Evolutionary conservation across 2,888 invertebrate species (phyloP), one percentile per base, ranked within the genome.

Genomic region (Amiota communis): DNA sequence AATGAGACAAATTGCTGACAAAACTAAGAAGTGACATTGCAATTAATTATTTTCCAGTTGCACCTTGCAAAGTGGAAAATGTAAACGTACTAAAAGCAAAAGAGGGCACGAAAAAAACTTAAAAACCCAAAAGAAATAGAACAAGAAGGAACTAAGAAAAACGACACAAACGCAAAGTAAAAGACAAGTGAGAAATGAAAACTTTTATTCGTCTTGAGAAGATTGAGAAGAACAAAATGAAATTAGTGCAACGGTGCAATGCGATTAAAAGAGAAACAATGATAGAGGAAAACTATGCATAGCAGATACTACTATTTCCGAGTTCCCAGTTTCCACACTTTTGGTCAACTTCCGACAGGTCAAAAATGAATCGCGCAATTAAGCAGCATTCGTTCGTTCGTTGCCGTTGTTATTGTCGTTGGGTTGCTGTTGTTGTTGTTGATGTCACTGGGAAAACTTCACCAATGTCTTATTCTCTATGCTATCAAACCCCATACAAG

Each of bases 351-450:
- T 76, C 78, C 75, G 80, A 76, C 84, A 84, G 81, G 78, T 83
- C 81, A 86, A 83, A 86, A 84, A 82, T 84, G 84, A 84, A 86
- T 85, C 79, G 83, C 78, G 77, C 81, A 86, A 85, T 86, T 86
- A 85, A 85, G 80, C 81, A 63, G 65, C 71, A 46, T 23, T 23
- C 23, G 59, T 71, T 69, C 57, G 11, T 2, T 61, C 11, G 48
- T 15, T 51, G 63, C 64, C 49, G 46, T 59, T 71, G 20, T 67
- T 67, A 4, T 20, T 49, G 15, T 67, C 20, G 3, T n/a, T 23
- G 36, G 36, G 36, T 36, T 36, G 36, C 6, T 36, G 36, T 36
- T 36, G 36, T 36, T 36, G 36, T 36, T 36, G 36, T 36, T 36
- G 36, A 36, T 36, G 36, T 36, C 36, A 36, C 36, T 36, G 13